Evolutionary conservation across 1,140 invertebrate genomes (phyloP).

Genomic region (Drosophila tristis): DNA sequence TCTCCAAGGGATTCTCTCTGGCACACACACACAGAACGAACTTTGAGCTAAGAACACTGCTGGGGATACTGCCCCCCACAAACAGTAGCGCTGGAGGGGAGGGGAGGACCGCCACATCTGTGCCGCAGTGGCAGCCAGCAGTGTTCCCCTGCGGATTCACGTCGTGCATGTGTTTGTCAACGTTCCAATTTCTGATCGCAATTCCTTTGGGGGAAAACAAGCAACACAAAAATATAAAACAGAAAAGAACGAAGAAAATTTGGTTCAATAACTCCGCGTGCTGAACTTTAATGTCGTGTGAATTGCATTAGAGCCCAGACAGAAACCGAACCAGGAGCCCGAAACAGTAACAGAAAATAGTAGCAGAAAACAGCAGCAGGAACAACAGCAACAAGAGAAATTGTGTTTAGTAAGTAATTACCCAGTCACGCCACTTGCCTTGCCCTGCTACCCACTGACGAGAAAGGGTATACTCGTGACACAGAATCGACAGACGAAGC

Average conservation of each 20-base stretch:
- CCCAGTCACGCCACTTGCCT: conserved; percentile 40
- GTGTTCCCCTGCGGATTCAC: conserved; percentile 19
- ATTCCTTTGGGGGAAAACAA: conserved; percentile 7
- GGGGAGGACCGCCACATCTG: conserved; percentile 30
- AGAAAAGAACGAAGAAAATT: neutral
- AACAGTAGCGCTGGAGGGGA: no score
- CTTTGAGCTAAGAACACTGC: no score
- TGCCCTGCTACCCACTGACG: neutral
- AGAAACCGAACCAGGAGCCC: conserved; percentile 11
- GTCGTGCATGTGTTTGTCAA: conserved; percentile 25
- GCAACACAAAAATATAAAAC: conserved; percentile 3
- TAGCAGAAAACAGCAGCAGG: conserved; percentile 15
- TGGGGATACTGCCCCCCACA: no score
- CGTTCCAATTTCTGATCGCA: conserved; percentile 32
- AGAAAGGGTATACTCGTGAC: no score
- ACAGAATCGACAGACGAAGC: no score
- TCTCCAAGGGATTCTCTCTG: no score
- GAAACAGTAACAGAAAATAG: conserved; percentile 28
- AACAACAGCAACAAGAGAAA: conserved; percentile 21
- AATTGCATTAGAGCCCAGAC: conserved; percentile 42
- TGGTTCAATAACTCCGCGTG: conserved; percentile 39
- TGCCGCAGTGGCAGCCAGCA: conserved; percentile 27
- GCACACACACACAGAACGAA: no score
- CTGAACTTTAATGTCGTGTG: conserved; percentile 46
- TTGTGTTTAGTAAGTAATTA: conserved; percentile 54